These are phyloP conservation scores for Pyrrhosoma nymphula DNA, from an alignment of 2,888 invertebrate genomes.

Conservation along the genomic window DNA sequence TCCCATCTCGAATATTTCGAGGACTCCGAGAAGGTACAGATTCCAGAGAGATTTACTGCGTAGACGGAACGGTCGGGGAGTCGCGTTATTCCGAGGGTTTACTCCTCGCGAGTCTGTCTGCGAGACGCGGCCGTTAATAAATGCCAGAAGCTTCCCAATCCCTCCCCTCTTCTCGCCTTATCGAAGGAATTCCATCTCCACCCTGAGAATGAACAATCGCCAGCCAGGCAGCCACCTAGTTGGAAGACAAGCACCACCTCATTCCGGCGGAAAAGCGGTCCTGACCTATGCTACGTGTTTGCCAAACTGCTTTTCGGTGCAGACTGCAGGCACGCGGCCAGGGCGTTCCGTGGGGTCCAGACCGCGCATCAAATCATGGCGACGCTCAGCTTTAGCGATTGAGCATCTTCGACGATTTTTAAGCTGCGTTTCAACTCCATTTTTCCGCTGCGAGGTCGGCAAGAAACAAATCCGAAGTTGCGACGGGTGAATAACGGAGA, in stretches of 20 bases:
- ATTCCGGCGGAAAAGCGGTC: background rate
- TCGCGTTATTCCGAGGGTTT: background rate
- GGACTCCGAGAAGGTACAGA: too few relatives aligned
- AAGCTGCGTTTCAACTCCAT: too few relatives aligned
- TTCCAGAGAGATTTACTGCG: background rate
- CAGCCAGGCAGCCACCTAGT: background rate
- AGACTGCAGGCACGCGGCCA: background rate
- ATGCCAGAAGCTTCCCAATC: background rate
- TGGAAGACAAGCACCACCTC: background rate
- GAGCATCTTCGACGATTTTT: background rate
- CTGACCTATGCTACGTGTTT: background rate
- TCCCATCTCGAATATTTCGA: too few relatives aligned
- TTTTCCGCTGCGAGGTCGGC: background rate
- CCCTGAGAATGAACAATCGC: background rate
- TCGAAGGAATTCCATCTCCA: slow-evolving; percentile 5
- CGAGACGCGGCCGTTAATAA: background rate
- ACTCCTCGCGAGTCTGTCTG: background rate
- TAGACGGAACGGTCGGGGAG: background rate
- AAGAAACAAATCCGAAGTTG: background rate
- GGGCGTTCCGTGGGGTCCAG: background rate
- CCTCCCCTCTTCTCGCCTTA: background rate
- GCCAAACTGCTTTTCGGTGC: background rate
- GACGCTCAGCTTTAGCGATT: background rate
- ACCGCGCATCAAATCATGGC: background rate
- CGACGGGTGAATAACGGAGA: too few relatives aligned